Evolutionary conservation across 2,888 invertebrate species (phyloP).

Genomic region (Drosophila paracracens): DNA sequence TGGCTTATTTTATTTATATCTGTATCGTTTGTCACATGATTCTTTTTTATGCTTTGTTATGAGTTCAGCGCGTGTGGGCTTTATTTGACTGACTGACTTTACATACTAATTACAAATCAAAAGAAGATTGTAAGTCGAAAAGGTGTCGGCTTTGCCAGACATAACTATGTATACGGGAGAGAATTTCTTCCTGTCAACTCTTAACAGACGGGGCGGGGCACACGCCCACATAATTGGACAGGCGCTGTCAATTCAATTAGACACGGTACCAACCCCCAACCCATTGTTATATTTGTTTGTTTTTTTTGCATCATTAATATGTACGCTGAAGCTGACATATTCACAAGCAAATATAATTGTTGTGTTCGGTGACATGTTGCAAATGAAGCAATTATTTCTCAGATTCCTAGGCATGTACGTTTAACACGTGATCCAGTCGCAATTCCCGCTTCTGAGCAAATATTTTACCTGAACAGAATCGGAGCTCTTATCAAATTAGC

Average conservation of each 20-base stretch:
- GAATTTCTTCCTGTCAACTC: constrained; percentile 16
- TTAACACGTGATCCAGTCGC: constrained; percentile 35
- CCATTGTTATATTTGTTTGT: constrained; percentile 7
- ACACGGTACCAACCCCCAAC: constrained; percentile 22
- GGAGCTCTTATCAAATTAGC: constrained; percentile 14
- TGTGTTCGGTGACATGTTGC: constrained; percentile 60
- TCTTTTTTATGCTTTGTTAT: constrained; percentile 11
- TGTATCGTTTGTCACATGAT: background rate
- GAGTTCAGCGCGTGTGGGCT: constrained; percentile 33
- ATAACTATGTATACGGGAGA: background rate
- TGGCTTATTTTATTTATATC: constrained; percentile 5
- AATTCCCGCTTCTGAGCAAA: constrained; percentile 14
- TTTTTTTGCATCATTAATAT: constrained; percentile 35
- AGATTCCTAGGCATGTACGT: constrained; percentile 40
- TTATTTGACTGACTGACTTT: constrained; percentile 23
- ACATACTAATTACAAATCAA: constrained; percentile 11
- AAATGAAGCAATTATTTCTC: constrained; percentile 63
- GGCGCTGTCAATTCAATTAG: constrained; percentile 52
- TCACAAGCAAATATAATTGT: constrained; percentile 65
- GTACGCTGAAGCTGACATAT: constrained; percentile 24
- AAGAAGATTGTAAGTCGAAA: background rate
- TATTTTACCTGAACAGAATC: background rate
- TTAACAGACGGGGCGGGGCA: constrained; percentile 18
- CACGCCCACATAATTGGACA: constrained; percentile 40
- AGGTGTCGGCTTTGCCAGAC: background rate